These are phyloP conservation scores for Andrena bicolor DNA, from an alignment of 2,888 invertebrate species.

Conservation along the genomic window DNA sequence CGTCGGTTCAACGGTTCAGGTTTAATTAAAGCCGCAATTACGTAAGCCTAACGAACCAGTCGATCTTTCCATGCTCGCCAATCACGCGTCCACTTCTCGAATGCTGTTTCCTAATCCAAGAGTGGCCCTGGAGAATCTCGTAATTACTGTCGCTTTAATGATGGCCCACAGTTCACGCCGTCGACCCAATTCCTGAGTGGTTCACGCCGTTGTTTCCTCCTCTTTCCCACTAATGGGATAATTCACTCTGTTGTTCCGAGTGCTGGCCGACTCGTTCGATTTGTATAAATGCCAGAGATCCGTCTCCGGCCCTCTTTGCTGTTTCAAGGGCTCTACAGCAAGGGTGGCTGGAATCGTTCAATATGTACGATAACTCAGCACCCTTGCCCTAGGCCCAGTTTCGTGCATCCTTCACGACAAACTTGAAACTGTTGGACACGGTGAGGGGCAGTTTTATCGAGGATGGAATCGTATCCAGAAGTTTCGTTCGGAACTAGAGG, in stretches of 20 bases:
- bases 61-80: slow-evolving; percentile 35
- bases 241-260: slow-evolving; percentile 30
- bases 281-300: background rate
- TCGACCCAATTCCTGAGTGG: slow-evolving; percentile 59
- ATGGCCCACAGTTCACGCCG: slow-evolving; percentile 47
- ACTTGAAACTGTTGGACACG: slow-evolving; percentile 5
- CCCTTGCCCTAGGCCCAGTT: slow-evolving; percentile 35
- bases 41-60: slow-evolving; percentile 11
- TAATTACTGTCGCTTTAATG: slow-evolving; percentile 62
- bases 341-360: slow-evolving; percentile 23
- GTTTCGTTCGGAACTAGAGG: background rate
- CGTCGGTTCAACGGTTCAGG: background rate
- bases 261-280: background rate
- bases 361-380: slow-evolving; percentile 34
- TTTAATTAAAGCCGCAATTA: slow-evolving; percentile 12
- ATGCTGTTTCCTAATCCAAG: slow-evolving; percentile 38
- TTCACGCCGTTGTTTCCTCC: slow-evolving; percentile 15
- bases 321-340: background rate
- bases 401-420: slow-evolving; percentile 20
- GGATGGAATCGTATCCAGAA: background rate
- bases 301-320: background rate
- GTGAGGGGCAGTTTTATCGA: background rate
- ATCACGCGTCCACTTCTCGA: slow-evolving; percentile 39
- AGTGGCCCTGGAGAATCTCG: slow-evolving; percentile 33
- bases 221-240: slow-evolving; percentile 10